Evolutionary conservation across 2,888 invertebrate species (phyloP), one percentile per base, ranked within the genome.

Genomic region (Zhuqinia jingwanae): DNA sequence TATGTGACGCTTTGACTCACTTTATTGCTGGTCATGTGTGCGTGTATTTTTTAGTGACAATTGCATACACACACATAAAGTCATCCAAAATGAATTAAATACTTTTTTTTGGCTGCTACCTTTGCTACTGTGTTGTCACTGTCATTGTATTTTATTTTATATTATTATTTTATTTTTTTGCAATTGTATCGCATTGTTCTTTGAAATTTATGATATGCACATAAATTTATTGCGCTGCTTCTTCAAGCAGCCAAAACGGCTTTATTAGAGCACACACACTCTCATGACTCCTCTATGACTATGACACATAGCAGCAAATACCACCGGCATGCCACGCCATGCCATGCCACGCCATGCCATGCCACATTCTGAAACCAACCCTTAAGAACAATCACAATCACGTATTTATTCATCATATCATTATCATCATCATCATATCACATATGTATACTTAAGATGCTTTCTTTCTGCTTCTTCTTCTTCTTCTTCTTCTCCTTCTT

Each of bases 231-330:
- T 36, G 5, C 8, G 36, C 36, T 36, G 36, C 36, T 36, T 60
- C 22, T 68, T 5, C 83, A 84, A 65, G 77, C 75, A 73, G 76
- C 84, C 77, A 63, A 8, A 36, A 36, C 8, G 20, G 53, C 65
- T 83, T n/a, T 83, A 83, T 76, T 83, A 83, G 83, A 83, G 83
- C 83, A 76, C 53, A 60, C 76, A 76, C 30, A 22, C n/a, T n/a
- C n/a, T n/a, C n/a, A n/a, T n/a, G n/a, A n/a, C n/a, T n/a, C n/a
- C n/a, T n/a, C n/a, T n/a, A n/a, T n/a, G n/a, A n/a, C n/a, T n/a
- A n/a, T n/a, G n/a, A n/a, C n/a, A n/a, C n/a, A n/a, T n/a, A n/a
- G 15, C 36, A 30, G 36, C 15, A 30, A 63, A 30, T 30, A 63
- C 8, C n/a, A 63, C n/a, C n/a, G n/a, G n/a, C n/a, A n/a, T n/a